phyloP scores from a whole-genome alignment of 2,113 vertebrate genomes.

The Mesembrinibis cayennensis region DNA sequence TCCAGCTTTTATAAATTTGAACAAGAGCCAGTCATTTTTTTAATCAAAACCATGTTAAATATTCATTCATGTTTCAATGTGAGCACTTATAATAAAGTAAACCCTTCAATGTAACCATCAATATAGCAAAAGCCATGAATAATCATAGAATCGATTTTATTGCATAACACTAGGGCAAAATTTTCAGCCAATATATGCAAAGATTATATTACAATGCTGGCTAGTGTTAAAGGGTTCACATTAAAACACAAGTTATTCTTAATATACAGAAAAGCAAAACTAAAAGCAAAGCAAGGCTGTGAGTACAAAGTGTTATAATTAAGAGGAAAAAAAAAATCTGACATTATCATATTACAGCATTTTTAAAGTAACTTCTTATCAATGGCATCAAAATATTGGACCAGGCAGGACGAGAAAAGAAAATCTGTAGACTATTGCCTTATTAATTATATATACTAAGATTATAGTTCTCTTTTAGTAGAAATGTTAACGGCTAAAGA shows the following conservation, averaged over 20 bases:
- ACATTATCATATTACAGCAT: background rate
- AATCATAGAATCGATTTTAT: background rate
- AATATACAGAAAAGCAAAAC: background rate
- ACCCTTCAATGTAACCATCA: background rate
- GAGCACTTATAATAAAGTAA: constrained; percentile 26
- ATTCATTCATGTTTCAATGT: constrained; percentile 34
- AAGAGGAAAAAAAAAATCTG: background rate
- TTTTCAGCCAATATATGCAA: background rate
- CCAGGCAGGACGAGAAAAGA: background rate
- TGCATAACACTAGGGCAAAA: background rate
- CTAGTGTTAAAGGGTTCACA: background rate
- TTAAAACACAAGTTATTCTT: background rate
- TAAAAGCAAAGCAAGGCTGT: background rate
- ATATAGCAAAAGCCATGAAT: background rate
- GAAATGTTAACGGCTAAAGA: background rate
- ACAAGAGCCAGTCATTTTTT: constrained; percentile 33
- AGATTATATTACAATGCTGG: background rate
- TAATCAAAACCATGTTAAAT: constrained; percentile 57
- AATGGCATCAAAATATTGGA: background rate
- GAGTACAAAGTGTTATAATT: background rate
- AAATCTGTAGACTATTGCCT: background rate
- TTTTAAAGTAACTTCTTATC: background rate
- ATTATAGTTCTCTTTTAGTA: background rate
- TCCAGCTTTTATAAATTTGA: constrained; percentile 26
- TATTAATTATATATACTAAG: background rate